Evolutionary conservation across 2,113 vertebrate species (phyloP).

Genomic region (Mystacornis crossleyi): DNA sequence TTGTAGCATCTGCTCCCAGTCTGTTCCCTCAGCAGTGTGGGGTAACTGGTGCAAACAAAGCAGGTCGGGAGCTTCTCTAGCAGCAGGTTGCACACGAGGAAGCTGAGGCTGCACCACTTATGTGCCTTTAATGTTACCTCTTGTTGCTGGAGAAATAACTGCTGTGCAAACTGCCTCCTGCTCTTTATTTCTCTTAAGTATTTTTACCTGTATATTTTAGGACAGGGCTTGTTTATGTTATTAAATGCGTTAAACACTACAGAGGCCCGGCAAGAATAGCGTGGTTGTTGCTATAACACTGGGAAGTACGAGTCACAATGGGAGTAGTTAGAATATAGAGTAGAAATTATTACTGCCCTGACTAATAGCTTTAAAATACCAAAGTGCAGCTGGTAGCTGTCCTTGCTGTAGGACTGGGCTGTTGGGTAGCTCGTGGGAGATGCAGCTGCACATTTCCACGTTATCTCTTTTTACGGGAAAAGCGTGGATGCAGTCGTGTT

Average conservation of each 20-base stretch:
- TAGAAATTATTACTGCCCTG: neutral
- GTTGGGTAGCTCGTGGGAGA: neutral
- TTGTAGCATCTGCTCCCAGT: neutral
- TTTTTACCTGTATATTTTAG: neutral
- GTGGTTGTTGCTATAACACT: neutral
- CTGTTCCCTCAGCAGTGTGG: neutral
- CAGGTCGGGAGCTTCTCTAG: neutral
- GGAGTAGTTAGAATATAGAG: neutral
- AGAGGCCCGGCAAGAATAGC: neutral
- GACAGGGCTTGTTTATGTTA: neutral
- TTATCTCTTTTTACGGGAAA: neutral
- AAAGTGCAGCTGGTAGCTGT: neutral
- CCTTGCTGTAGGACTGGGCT: neutral
- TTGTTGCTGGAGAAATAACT: neutral
- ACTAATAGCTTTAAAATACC: neutral
- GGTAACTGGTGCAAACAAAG: neutral
- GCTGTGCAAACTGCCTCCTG: neutral
- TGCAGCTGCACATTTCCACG: neutral
- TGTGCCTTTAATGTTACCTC: neutral
- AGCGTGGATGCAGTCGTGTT: neutral
- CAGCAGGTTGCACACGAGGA: neutral
- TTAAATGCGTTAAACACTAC: constrained; percentile 3
- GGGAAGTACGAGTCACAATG: neutral
- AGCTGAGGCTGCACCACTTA: neutral
- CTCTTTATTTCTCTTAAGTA: neutral